Conservation (phyloP, 1,140 invertebrate species). For the Rhagoletis pomonella region DNA sequence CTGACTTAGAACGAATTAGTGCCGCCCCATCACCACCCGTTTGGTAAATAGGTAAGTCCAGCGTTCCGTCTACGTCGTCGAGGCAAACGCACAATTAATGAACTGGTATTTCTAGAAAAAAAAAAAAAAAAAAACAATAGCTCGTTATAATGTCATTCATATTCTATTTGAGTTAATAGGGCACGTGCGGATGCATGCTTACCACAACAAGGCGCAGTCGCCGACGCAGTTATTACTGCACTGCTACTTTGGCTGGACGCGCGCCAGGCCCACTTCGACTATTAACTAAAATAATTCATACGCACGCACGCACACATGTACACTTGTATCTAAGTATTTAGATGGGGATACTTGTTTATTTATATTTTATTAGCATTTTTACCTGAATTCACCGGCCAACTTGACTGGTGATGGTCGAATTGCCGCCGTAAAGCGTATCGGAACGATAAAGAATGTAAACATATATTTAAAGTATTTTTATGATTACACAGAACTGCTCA, state of each 20-base stretch:
- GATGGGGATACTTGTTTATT: slow-evolving; percentile 6
- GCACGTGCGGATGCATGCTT: slow-evolving; percentile 7
- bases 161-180: slow-evolving; percentile 46
- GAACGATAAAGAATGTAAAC: slow-evolving; percentile 13
- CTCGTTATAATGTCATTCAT: slow-evolving; percentile 34
- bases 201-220: not conserved
- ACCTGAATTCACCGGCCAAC: not conserved
- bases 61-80: not conserved
- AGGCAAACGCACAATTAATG: slow-evolving; percentile 23
- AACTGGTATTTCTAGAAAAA: slow-evolving; percentile 25
- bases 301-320: not conserved
- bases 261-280: not conserved
- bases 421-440: slow-evolving; percentile 9
- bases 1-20: slow-evolving; percentile 12
- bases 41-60: not conserved
- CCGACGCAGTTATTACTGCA: not conserved
- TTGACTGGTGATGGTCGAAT: slow-evolving; percentile 15
- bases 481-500: slow-evolving; percentile 42
- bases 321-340: not conserved
- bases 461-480: slow-evolving; percentile 37
- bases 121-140: not conserved
- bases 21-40: not conserved
- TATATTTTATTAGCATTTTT: slow-evolving; percentile 14
- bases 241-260: not conserved
- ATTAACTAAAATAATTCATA: not conserved